phyloP scores from a whole-genome alignment of 2,888 invertebrate species.

The Galeruca laticollis region DNA sequence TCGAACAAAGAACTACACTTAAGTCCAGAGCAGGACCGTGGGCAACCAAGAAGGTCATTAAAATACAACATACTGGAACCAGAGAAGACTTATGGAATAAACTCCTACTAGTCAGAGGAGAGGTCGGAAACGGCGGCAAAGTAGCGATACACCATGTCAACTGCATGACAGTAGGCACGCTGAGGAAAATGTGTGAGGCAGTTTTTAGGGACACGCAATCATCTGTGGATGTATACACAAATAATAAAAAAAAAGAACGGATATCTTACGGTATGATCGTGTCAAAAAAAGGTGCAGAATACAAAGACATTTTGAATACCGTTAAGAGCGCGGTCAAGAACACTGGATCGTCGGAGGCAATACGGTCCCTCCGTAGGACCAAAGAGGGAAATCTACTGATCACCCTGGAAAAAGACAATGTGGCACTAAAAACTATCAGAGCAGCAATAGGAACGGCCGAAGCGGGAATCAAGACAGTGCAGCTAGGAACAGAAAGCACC shows the following conservation, averaged over 20 bases:
- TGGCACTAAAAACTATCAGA: slow-evolving; percentile 6
- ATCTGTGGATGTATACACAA: not conserved
- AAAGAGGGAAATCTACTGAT: slow-evolving; percentile 25
- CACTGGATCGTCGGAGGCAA: not conserved
- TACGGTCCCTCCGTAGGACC: slow-evolving; percentile 6
- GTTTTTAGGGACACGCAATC: not conserved
- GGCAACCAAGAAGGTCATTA: too few relatives aligned
- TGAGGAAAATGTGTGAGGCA: not conserved
- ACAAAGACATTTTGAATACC: not conserved
- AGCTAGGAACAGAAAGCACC: not conserved
- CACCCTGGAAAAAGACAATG: slow-evolving; percentile 18
- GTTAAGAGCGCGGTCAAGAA: not conserved
- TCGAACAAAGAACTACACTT: too few relatives aligned
- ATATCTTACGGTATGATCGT: not conserved
- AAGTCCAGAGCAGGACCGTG: too few relatives aligned
- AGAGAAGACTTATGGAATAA: too few relatives aligned
- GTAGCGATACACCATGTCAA: too few relatives aligned
- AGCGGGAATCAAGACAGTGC: not conserved
- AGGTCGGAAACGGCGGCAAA: too few relatives aligned
- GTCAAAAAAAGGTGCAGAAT: not conserved
- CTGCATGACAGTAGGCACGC: too few relatives aligned
- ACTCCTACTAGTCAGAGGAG: too few relatives aligned
- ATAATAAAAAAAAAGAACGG: not conserved
- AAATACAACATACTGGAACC: too few relatives aligned
- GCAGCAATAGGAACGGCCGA: slow-evolving; percentile 1